Evolutionary conservation across 2,888 invertebrate species (phyloP).

Genomic region (Carterocephalus palaemon): DNA sequence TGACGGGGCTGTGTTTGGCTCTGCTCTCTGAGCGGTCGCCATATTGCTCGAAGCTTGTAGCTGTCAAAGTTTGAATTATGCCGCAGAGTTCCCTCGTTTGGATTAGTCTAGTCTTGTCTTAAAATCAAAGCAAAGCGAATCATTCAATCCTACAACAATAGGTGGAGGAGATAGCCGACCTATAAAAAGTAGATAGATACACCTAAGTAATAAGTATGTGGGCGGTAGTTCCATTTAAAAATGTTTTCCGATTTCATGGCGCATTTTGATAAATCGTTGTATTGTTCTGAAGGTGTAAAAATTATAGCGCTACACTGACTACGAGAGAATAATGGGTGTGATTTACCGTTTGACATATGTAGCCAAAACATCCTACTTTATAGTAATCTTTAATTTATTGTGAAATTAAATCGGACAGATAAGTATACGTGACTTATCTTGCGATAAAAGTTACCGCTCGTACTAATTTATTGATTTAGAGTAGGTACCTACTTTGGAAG

Average conservation of each 20-base stretch:
- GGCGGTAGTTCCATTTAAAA: constrained; percentile 27
- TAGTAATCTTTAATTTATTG: constrained; percentile 61
- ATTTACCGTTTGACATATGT: constrained; percentile 69
- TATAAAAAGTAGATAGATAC: no score
- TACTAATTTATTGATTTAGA: constrained; percentile 1
- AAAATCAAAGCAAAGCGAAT: constrained; percentile 56
- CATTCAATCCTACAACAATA: constrained; percentile 45
- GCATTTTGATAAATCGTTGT: constrained; percentile 55
- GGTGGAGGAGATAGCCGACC: constrained; percentile 14
- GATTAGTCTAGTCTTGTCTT: constrained; percentile 70
- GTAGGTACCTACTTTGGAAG: constrained; percentile 1
- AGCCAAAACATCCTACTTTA: constrained; percentile 68
- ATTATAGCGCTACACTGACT: constrained; percentile 51
- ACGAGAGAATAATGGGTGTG: constrained; percentile 49
- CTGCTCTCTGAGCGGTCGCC: constrained; percentile 74
- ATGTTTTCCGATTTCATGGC: constrained; percentile 46
- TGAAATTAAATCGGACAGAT: constrained; percentile 59
- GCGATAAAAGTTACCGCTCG: constrained; percentile 5
- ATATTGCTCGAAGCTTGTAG: constrained; percentile 76
- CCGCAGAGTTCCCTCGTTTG: constrained; percentile 59
- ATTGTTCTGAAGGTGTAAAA: constrained; percentile 66
- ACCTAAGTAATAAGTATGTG: no score
- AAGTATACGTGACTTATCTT: constrained; percentile 26
- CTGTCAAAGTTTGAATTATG: constrained; percentile 78
- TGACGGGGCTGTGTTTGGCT: constrained; percentile 75